These are phyloP conservation scores for Pseudomyrmex pallidus DNA, from an alignment of 1,140 invertebrate genomes.

Conservation along the genomic window DNA sequence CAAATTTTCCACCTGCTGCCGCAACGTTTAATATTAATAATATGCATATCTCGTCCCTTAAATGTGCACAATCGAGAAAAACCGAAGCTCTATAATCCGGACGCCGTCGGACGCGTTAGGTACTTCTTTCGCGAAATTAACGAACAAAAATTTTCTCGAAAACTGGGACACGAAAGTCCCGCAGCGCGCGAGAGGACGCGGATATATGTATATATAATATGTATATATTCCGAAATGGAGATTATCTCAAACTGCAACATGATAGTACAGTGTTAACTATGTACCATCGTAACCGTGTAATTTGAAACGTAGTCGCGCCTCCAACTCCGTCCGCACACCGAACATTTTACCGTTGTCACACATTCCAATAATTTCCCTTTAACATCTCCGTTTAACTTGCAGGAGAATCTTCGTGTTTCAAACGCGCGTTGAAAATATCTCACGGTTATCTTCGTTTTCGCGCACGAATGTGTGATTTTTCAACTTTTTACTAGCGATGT, in stretches of 20 bases:
- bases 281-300: background rate
- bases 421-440: no score
- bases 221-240: background rate
- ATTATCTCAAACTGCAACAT: conserved; percentile 11
- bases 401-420: background rate
- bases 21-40: conserved; percentile 30
- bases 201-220: background rate
- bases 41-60: background rate
- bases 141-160: conserved; percentile 3
- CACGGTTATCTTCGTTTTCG: no score
- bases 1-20: background rate
- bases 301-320: background rate
- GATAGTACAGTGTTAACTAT: conserved; percentile 15
- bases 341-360: background rate
- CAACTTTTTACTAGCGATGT: background rate
- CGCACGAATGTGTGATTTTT: no score
- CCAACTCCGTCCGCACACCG: background rate
- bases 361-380: background rate
- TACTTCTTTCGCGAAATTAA: conserved; percentile 1
- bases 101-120: background rate
- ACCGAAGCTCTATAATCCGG: background rate
- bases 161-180: background rate
- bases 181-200: background rate
- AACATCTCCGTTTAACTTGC: conserved; percentile 10
- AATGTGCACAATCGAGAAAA: background rate